These are phyloP conservation scores for Sarcophilus harrisii DNA, from an alignment of 2,797 vertebrate species.

Conservation along the genomic window DNA sequence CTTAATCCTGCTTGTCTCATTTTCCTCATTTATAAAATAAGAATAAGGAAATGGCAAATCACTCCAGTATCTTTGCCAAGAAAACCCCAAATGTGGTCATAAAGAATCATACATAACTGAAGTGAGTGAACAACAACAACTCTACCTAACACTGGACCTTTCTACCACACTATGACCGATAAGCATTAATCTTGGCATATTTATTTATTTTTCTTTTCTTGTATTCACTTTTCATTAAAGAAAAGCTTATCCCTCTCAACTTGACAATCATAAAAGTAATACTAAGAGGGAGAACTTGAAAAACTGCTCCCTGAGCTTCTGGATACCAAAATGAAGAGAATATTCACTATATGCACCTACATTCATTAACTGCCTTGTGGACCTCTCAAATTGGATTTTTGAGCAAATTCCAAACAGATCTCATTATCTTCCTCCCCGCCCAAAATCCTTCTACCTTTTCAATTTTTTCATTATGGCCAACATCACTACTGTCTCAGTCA, in stretches of 20 bases:
- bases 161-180: too few relatives aligned
- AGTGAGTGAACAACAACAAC: neutral
- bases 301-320: neutral
- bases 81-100: neutral
- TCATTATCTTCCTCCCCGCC: neutral
- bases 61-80: neutral
- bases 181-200: too few relatives aligned
- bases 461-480: neutral
- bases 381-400: neutral
- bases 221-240: too few relatives aligned
- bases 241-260: too few relatives aligned
- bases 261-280: too few relatives aligned
- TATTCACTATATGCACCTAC: neutral
- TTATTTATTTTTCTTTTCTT: too few relatives aligned
- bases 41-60: neutral
- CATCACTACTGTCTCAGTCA: neutral
- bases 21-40: neutral
- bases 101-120: too few relatives aligned
- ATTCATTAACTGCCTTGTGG: neutral
- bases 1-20: neutral
- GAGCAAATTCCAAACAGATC: neutral
- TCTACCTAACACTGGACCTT: too few relatives aligned
- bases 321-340: neutral
- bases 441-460: neutral
- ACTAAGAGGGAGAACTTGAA: neutral